phyloP scores from a whole-genome alignment of 1,140 invertebrate species.

The Hyles vespertilio region DNA sequence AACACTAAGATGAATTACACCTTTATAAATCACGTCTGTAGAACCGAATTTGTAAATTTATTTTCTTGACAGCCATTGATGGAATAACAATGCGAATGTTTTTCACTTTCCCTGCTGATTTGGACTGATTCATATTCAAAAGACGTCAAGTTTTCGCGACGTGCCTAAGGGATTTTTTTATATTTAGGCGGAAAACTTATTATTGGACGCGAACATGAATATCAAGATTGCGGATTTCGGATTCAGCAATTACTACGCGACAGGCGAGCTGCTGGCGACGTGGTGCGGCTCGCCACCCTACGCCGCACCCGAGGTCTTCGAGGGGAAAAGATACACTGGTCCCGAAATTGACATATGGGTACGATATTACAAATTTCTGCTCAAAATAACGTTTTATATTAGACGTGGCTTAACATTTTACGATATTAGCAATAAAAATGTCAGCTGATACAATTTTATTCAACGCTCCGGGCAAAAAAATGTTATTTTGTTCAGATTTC shows the following conservation, averaged over 20 bases:
- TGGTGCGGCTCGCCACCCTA: constrained; percentile 99
- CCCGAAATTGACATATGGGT: constrained; percentile 99
- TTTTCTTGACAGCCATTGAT: not conserved
- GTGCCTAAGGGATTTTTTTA: constrained; percentile 29
- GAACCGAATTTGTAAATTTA: not conserved
- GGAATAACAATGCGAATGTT: constrained; percentile 1
- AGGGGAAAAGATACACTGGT: constrained; percentile 96
- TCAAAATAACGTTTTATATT: constrained; percentile 8
- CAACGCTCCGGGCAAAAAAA: not conserved
- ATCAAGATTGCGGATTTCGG: constrained; percentile 98
- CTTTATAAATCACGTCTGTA: not conserved
- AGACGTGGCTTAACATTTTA: not conserved
- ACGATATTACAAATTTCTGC: constrained; percentile 40
- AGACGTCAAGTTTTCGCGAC: not conserved
- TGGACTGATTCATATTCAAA: constrained; percentile 4
- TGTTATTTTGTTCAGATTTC: not conserved
- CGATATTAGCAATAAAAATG: constrained; percentile 8
- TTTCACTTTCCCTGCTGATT: constrained; percentile 2
- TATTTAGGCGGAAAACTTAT: constrained; percentile 92
- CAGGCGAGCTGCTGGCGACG: constrained; percentile 89
- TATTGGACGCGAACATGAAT: constrained; percentile 95
- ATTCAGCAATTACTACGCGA: constrained; percentile 94
- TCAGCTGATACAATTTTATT: constrained; percentile 3
- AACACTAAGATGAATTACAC: no score
- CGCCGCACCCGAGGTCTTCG: constrained; percentile 97